Conservation (phyloP, 2,113 vertebrate genomes). For the Macrotus californicus region DNA sequence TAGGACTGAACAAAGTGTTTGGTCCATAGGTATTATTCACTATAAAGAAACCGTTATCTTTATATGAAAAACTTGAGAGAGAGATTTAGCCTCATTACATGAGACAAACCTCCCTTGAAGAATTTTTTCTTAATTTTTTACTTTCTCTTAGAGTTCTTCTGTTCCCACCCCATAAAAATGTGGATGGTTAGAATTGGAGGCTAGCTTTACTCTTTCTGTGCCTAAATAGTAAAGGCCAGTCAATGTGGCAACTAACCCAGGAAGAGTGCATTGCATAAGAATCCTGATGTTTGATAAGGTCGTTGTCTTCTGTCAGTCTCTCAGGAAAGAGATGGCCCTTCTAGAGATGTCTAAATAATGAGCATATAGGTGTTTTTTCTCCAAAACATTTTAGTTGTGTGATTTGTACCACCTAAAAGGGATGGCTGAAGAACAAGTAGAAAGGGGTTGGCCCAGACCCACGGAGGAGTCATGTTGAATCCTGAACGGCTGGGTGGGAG, state of each 20-base stretch:
- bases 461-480: not conserved
- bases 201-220: not conserved
- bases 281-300: not conserved
- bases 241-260: not conserved
- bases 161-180: not conserved
- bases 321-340: not conserved
- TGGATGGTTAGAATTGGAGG: not conserved
- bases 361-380: not conserved
- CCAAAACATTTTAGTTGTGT: not conserved
- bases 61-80: not conserved
- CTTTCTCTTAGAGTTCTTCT: not conserved
- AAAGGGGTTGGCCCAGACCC: not conserved
- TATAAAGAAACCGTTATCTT: not conserved
- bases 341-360: not conserved
- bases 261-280: not conserved
- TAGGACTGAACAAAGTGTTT: not conserved
- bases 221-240: not conserved
- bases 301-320: not conserved
- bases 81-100: not conserved
- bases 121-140: not conserved
- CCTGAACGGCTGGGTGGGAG: not conserved
- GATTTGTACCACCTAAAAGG: not conserved
- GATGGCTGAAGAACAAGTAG: not conserved
- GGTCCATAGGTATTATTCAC: not conserved
- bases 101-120: not conserved